Conservation (phyloP, 2,888 invertebrate species). For the Cepaea hortensis region DNA sequence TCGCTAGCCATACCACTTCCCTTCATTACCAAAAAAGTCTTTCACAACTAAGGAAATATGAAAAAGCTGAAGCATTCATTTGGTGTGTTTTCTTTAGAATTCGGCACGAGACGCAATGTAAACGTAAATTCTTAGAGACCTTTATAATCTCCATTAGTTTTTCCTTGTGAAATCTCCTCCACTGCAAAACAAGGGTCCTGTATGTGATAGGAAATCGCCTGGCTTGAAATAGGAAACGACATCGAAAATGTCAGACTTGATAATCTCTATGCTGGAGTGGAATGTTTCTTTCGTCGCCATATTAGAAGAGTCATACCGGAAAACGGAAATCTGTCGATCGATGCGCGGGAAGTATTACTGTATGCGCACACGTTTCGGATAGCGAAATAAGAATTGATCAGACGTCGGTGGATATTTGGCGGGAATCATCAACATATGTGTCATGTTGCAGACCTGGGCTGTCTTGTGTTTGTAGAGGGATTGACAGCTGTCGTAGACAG, state of each 20-base stretch:
- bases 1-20: background rate
- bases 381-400: background rate
- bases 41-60: background rate
- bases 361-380: background rate
- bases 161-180: background rate
- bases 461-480: no score
- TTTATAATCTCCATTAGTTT: constrained; percentile 14
- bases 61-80: background rate
- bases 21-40: background rate
- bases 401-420: background rate
- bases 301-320: background rate
- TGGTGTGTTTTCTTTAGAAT: background rate
- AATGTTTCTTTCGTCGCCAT: background rate
- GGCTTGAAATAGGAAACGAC: constrained; percentile 4
- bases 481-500: no score
- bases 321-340: constrained; percentile 1
- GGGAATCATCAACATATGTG: background rate
- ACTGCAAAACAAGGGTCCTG: background rate
- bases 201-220: background rate
- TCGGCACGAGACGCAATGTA: constrained; percentile 3
- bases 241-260: constrained; percentile 21
- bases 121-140: background rate
- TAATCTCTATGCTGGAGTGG: background rate
- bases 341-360: background rate
- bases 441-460: background rate